Conservation (phyloP, 2,797 vertebrate genomes). For the Neoniphon sammara region DNA sequence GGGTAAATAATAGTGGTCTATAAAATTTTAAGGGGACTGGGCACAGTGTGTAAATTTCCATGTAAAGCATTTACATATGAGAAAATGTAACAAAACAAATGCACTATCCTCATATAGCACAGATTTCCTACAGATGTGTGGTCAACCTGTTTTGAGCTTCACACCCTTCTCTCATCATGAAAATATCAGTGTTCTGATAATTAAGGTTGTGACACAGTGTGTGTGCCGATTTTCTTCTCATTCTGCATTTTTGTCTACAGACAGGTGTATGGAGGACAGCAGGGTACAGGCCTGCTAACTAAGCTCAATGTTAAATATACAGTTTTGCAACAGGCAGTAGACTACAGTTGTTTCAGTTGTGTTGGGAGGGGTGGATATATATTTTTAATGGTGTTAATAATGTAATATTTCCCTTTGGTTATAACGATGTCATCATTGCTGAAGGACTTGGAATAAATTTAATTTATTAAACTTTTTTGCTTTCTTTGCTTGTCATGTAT, state of each 20-base stretch:
- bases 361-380: slow-evolving; percentile 39
- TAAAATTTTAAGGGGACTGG: neutral
- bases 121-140: neutral
- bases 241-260: slow-evolving; percentile 18
- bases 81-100: neutral
- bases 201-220: neutral
- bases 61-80: neutral
- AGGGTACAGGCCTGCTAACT: slow-evolving; percentile 21
- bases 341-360: slow-evolving; percentile 43
- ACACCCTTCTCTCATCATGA: neutral
- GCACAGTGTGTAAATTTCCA: neutral
- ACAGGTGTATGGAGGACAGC: slow-evolving; percentile 13
- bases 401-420: slow-evolving; percentile 69
- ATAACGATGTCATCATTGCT: slow-evolving; percentile 58
- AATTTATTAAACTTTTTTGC: slow-evolving; percentile 80
- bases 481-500: slow-evolving; percentile 30
- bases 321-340: slow-evolving; percentile 33
- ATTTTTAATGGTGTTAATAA: slow-evolving; percentile 74
- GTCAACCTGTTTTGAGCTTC: neutral
- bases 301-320: slow-evolving; percentile 8
- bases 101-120: neutral
- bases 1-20: slow-evolving; percentile 38
- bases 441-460: slow-evolving; percentile 77
- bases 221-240: slow-evolving; percentile 23
- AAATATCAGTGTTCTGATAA: neutral